Conservation (phyloP, 2,797 vertebrate genomes). For the Xyrichtys novacula region DNA sequence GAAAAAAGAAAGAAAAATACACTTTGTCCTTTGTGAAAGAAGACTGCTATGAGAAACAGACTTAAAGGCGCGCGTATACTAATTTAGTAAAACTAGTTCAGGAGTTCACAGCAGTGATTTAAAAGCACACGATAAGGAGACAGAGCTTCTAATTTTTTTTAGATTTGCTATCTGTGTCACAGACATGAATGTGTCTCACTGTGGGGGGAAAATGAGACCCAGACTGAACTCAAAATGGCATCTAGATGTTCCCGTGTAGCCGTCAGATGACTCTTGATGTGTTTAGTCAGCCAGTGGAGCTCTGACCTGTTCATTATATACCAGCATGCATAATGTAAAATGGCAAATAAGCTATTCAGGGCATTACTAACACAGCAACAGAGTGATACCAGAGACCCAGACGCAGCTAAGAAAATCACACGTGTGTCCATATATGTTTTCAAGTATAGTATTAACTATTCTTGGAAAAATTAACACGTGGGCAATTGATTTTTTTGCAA, state of each 20-base stretch:
- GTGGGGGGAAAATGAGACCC: slow-evolving; percentile 8
- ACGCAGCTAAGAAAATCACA: background rate
- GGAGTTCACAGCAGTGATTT: too few species aligned
- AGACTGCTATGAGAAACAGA: background rate
- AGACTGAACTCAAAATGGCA: slow-evolving; percentile 39
- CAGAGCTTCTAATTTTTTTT: too few species aligned
- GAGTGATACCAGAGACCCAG: slow-evolving; percentile 12
- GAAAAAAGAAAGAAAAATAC: slow-evolving; percentile 3
- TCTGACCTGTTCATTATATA: slow-evolving; percentile 64
- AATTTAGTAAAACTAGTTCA: background rate
- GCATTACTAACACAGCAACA: slow-evolving; percentile 41
- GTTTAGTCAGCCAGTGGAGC: slow-evolving; percentile 53
- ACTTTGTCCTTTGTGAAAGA: background rate
- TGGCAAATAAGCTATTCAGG: slow-evolving; percentile 54
- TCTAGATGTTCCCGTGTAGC: slow-evolving; percentile 24
- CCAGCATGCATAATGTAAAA: slow-evolving; percentile 54
- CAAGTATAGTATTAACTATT: too few species aligned
- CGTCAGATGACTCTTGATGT: slow-evolving; percentile 47
- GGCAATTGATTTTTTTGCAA: too few species aligned
- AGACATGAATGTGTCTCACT: slow-evolving; percentile 10
- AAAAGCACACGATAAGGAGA: too few species aligned
- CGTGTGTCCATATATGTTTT: background rate
- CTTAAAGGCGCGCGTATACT: background rate
- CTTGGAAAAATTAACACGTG: too few species aligned
- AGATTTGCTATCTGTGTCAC: background rate